Conservation (phyloP, 1,140 invertebrate genomes). For the Drosophila subobscura region DNA sequence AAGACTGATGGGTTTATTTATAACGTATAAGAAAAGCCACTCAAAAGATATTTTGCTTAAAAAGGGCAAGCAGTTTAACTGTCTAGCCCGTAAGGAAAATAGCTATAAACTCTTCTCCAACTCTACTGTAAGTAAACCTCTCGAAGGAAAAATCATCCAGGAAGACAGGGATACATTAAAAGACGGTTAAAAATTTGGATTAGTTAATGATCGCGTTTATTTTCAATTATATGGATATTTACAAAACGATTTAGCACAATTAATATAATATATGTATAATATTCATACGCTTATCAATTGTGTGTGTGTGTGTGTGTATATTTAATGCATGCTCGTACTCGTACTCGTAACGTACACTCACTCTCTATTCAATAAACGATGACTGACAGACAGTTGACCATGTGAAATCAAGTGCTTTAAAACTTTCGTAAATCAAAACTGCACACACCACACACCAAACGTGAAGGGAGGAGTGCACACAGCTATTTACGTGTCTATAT, state of each 20-base stretch:
- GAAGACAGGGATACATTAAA: background rate
- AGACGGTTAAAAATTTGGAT: conserved; percentile 7
- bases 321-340: conserved; percentile 10
- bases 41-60: no score
- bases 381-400: conserved; percentile 48
- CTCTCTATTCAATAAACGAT: conserved; percentile 61
- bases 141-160: no score
- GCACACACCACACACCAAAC: conserved; percentile 5
- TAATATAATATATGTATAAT: conserved; percentile 28
- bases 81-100: no score
- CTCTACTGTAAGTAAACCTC: no score
- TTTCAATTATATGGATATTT: conserved; percentile 57
- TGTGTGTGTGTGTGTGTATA: conserved; percentile 6
- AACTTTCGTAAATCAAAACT: conserved; percentile 20
- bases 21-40: no score
- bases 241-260: conserved; percentile 65
- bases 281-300: conserved; percentile 22
- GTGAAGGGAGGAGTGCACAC: conserved; percentile 1
- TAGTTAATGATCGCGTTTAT: conserved; percentile 52
- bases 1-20: no score
- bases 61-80: no score
- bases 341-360: conserved; percentile 2
- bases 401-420: conserved; percentile 49
- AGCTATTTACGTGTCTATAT: conserved; percentile 45
- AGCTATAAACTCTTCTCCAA: no score